A percentile compares a stretch with the other conserved stretches of the same genome.
phyloP scores from a whole-genome alignment of 1,140 invertebrate genomes.

The Brachionus paranguensis region DNA sequence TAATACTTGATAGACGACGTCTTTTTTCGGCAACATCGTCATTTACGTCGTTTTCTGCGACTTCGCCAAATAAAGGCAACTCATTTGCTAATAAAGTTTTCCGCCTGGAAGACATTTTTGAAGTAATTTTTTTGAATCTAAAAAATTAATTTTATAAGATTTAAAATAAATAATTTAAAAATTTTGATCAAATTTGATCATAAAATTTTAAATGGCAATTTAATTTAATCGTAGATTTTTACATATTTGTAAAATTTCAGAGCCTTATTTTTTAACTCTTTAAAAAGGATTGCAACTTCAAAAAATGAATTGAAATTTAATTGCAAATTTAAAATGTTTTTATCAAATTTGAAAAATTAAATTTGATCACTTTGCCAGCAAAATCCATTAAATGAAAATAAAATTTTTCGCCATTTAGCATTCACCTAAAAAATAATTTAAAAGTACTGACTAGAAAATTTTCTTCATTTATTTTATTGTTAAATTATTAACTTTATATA shows the following conservation, averaged over 20 bases:
- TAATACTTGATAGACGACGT: slow-evolving; percentile 6
- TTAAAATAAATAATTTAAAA: no score
- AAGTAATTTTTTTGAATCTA: background rate
- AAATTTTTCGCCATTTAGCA: background rate
- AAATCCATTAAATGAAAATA: background rate
- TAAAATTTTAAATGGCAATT: no score
- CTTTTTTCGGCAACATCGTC: slow-evolving; percentile 20
- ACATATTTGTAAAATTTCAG: no score
- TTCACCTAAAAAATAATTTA: background rate
- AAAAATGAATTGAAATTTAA: no score
- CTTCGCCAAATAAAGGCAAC: background rate
- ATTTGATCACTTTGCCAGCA: background rate
- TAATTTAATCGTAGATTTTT: no score
- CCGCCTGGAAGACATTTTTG: background rate
- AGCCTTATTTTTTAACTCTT: no score
- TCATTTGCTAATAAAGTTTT: slow-evolving; percentile 25
- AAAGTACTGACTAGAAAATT: background rate
- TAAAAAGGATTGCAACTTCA: no score
- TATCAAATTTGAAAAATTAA: no score
- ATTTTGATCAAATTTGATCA: no score
- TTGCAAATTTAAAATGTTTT: no score
- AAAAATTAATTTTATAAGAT: background rate
- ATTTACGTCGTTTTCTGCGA: background rate
- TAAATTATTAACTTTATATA: no score
- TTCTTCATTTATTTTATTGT: background rate